These are phyloP conservation scores for Ahaetulla prasina DNA, from an alignment of 2,113 vertebrate genomes.

Conservation along the genomic window DNA sequence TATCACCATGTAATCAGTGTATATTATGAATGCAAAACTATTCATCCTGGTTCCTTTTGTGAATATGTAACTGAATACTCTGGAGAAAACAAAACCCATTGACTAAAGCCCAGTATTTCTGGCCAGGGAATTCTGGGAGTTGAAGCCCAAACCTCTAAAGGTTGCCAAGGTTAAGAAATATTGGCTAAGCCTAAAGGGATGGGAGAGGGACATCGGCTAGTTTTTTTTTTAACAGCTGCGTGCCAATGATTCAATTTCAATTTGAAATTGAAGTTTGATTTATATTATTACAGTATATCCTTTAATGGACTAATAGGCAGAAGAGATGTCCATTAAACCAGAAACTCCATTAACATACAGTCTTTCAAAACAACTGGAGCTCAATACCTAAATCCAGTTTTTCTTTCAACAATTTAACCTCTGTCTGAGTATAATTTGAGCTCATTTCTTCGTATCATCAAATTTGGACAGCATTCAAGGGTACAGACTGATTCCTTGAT, in stretches of 20 bases:
- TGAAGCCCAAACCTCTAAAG: not conserved
- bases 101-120: not conserved
- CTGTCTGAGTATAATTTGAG: not conserved
- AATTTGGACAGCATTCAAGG: not conserved
- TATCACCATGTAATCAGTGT: not conserved
- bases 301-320: not conserved
- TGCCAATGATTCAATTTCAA: slow-evolving; percentile 7
- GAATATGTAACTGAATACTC: slow-evolving; percentile 2
- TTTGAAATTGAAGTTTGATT: not conserved
- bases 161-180: not conserved
- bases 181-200: not conserved
- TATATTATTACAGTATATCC: slow-evolving; percentile 11
- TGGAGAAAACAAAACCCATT: not conserved
- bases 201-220: not conserved
- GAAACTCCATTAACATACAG: not conserved
- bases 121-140: not conserved
- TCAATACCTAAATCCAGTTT: not conserved
- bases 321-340: not conserved
- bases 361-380: not conserved
- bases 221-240: not conserved
- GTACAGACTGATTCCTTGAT: not conserved
- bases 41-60: not conserved
- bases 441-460: not conserved
- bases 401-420: not conserved
- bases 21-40: not conserved